Conservation (phyloP, 2,888 invertebrate species). For the Rotaria magnacalcarata region DNA sequence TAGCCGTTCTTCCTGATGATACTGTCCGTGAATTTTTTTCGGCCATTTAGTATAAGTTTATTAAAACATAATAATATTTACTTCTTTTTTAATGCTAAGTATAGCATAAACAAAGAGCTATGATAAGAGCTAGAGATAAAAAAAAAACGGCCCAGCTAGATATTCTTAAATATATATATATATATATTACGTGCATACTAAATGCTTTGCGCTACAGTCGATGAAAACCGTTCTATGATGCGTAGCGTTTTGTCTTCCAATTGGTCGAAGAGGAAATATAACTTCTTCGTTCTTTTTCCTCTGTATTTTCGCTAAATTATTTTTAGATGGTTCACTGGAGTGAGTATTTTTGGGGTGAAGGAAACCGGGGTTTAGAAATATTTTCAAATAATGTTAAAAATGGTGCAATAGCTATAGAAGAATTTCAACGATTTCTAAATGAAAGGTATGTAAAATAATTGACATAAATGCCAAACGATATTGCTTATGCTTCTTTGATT, state of each 20-base stretch:
- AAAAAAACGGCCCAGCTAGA: background rate
- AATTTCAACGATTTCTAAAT: conserved; percentile 31
- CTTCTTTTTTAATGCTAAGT: background rate
- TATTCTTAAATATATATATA: background rate
- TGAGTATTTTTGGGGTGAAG: conserved; percentile 44
- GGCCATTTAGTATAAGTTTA: background rate
- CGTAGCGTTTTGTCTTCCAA: background rate
- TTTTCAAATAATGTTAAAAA: conserved; percentile 43
- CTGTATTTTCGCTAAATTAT: background rate
- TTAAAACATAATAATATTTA: background rate
- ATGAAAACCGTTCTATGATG: background rate
- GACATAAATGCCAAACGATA: background rate
- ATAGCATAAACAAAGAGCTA: background rate
- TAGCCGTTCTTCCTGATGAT: background rate
- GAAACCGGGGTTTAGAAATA: conserved; percentile 39
- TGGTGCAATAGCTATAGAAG: conserved; percentile 33
- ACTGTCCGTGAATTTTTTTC: background rate
- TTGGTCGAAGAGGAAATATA: background rate
- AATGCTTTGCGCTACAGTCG: background rate
- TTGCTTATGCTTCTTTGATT: background rate
- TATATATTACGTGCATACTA: too few relatives aligned
- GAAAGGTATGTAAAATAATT: background rate
- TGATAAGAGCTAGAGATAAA: background rate
- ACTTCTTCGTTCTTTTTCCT: background rate
- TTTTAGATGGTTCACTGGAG: background rate